phyloP scores from a whole-genome alignment of 2,797 vertebrate genomes.

The Carduelis carduelis region DNA sequence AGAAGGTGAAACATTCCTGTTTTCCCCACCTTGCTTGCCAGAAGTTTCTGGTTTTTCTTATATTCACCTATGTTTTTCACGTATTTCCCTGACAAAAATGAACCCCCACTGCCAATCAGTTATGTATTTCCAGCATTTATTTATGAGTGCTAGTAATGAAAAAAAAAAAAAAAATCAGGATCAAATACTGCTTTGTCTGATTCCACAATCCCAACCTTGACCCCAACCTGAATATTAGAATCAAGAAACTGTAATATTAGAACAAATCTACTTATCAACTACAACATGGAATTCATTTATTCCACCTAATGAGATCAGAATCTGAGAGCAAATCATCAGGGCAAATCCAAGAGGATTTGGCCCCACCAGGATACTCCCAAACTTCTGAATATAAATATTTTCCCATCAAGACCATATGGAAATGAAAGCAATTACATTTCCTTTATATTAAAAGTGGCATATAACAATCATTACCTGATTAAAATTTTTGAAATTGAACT shows the following conservation, averaged over 20 bases:
- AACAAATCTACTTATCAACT: background rate
- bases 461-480: slow-evolving; percentile 85
- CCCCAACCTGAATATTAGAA: background rate
- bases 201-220: background rate
- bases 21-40: background rate
- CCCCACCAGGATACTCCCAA: background rate
- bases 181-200: background rate
- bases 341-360: background rate
- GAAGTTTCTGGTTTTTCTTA: background rate
- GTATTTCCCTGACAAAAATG: background rate
- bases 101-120: background rate
- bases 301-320: background rate
- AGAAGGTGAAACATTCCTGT: accelerated
- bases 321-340: background rate
- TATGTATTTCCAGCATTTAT: background rate
- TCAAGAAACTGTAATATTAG: background rate
- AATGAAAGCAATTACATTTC: background rate
- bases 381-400: background rate
- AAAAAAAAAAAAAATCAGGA: background rate
- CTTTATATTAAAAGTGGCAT: background rate
- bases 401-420: background rate
- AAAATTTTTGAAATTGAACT: slow-evolving; percentile 92
- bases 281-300: background rate
- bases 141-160: background rate
- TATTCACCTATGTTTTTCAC: background rate